phyloP scores from a whole-genome alignment of 2,113 vertebrate genomes.

The Calonectris borealis region DNA sequence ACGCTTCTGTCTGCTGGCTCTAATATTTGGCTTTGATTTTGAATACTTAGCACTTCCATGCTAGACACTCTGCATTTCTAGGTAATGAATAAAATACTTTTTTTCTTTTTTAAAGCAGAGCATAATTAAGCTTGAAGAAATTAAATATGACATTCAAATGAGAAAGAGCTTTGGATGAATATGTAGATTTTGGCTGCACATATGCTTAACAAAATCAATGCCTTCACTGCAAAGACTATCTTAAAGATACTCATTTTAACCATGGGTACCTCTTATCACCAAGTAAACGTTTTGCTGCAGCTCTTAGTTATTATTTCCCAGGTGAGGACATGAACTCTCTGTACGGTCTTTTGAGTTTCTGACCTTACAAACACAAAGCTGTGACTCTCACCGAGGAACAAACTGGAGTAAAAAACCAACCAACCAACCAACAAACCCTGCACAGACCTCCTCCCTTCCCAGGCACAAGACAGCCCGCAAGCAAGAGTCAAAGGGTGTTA shows the following conservation, averaged over 20 bases:
- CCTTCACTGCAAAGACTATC: neutral
- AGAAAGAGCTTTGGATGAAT: slow-evolving; percentile 35
- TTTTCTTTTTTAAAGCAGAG: neutral
- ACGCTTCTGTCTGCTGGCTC: slow-evolving; percentile 38
- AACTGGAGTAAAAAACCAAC: neutral
- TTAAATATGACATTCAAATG: slow-evolving; percentile 53
- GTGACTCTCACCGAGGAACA: neutral
- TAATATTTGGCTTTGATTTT: slow-evolving; percentile 58
- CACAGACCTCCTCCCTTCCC: neutral
- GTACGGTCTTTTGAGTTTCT: neutral
- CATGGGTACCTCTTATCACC: neutral
- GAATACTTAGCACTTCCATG: slow-evolving; percentile 42
- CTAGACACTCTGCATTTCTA: slow-evolving; percentile 15
- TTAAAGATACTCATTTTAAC: neutral
- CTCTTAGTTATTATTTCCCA: neutral
- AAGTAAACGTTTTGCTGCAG: neutral
- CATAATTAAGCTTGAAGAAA: slow-evolving; percentile 58
- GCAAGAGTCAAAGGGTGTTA: neutral
- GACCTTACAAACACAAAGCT: neutral
- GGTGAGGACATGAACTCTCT: neutral
- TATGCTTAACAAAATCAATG: neutral
- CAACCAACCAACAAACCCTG: neutral
- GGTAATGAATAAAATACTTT: slow-evolving; percentile 53
- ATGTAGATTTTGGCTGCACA: slow-evolving; percentile 1
- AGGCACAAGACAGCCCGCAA: neutral